These are phyloP conservation scores for Volucella bombylans DNA, from an alignment of 2,888 invertebrate species.

Conservation along the genomic window DNA sequence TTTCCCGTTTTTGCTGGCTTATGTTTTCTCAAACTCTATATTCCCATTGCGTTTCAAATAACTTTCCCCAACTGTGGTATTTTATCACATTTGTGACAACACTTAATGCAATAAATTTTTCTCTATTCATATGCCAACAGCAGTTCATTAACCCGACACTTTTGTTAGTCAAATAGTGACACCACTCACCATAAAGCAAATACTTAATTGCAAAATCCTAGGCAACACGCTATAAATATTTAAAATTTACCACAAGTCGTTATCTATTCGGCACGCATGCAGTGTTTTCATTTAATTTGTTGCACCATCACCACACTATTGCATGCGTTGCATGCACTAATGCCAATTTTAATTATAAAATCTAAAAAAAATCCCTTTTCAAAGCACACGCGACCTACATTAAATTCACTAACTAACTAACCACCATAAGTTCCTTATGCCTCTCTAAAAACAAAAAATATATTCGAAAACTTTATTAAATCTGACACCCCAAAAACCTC, in stretches of 20 bases:
- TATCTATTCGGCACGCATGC: conserved; percentile 54
- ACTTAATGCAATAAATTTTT: too few relatives aligned
- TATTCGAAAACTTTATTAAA: conserved; percentile 39
- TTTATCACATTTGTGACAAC: too few relatives aligned
- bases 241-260: conserved; percentile 31
- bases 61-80: too few relatives aligned
- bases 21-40: too few relatives aligned
- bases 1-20: too few relatives aligned
- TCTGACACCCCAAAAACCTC: conserved; percentile 36
- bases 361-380: conserved; percentile 15
- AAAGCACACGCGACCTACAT: conserved; percentile 56
- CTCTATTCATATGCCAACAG: too few relatives aligned
- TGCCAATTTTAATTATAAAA: conserved; percentile 30
- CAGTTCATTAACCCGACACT: neutral
- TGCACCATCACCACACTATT: conserved; percentile 20
- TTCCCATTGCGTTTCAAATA: too few relatives aligned
- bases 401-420: conserved; percentile 54
- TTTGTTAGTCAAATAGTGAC: neutral
- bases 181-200: conserved; percentile 13
- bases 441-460: neutral
- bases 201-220: conserved; percentile 44
- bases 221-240: conserved; percentile 40
- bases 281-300: conserved; percentile 30
- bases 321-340: conserved; percentile 39
- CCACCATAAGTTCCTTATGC: neutral